Evolutionary conservation across 2,797 vertebrate species (phyloP), one percentile per base, ranked within the genome.

Genomic region (Vultur gryphus): DNA sequence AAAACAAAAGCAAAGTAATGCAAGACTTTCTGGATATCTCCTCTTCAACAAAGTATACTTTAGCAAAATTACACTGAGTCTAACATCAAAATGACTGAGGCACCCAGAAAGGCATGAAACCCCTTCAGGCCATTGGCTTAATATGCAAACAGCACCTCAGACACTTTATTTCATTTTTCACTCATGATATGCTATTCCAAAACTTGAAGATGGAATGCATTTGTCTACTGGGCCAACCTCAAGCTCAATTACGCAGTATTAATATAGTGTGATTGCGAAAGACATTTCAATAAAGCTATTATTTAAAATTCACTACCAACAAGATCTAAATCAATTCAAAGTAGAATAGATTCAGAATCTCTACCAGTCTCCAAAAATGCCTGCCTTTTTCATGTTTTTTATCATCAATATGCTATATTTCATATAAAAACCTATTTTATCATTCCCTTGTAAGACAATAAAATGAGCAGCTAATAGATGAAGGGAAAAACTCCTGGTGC

Each of bases 1-100:
- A 92, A 92, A 90, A 80, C 92, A 97, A 97, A 95, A 77, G 86
- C 49, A 86, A 87, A 92, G 35, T 58, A 90, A 75, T 51, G 35
- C 49, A 93, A n/a, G 43, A 43, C 43, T 78, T 89, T 66, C 71
- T 49, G 43, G 57, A 11, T 91, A 81, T 77, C 72, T 79, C n/a
- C 37, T 6, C 2, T 52, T 89, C 28, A 67, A 69, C 35, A 57
- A 51, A 77, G 39, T 24, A 1, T 31, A n/a, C 17, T 71, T 67
- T 5, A 65, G 46, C 44, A 78, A 70, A 83, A 75, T 35, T 80
- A 61, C 35, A 85, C 33, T 17, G 25, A 87, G 4, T 23, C 57
- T 21, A 62, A 84, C 14, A 54, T 6, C 37, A 83, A 71, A 89
- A 46, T 8, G 3, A 64, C 57, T 2, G 6, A 75, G 52, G 78